phyloP scores from a whole-genome alignment of 1,140 invertebrate genomes.

The Listronotus bonariensis region DNA sequence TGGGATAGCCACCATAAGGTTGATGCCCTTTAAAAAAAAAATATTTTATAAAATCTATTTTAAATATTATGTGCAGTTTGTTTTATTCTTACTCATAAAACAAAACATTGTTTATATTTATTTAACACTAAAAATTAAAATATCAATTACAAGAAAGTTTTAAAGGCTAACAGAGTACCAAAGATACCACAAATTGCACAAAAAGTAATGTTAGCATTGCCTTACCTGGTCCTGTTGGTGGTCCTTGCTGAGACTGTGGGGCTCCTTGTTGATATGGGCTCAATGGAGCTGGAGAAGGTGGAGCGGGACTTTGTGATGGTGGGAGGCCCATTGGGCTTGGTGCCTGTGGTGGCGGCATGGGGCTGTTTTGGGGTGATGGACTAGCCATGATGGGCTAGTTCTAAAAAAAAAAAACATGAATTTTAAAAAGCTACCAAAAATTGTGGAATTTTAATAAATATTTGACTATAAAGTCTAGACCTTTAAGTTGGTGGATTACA shows the following conservation, averaged over 20 bases:
- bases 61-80: not conserved
- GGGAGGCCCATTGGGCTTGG: constrained; percentile 79
- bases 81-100: not conserved
- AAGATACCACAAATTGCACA: not conserved
- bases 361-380: constrained; percentile 77
- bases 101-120: too few relatives aligned
- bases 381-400: constrained; percentile 65
- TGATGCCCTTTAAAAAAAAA: constrained; percentile 14
- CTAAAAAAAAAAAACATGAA: not conserved
- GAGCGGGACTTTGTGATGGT: constrained; percentile 77
- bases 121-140: too few relatives aligned
- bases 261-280: constrained; percentile 43
- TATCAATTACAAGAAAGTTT: not conserved
- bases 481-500: too few relatives aligned
- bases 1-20: constrained; percentile 27
- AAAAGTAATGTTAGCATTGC: not conserved
- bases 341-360: constrained; percentile 80
- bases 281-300: constrained; percentile 65
- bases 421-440: too few relatives aligned
- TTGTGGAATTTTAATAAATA: too few relatives aligned
- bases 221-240: constrained; percentile 21
- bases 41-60: not conserved
- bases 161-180: not conserved
- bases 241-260: constrained; percentile 16
- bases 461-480: too few relatives aligned